Base-by-base conservation (phyloP, 2,113 vertebrate species). In the Actinemys pallida region DNA sequence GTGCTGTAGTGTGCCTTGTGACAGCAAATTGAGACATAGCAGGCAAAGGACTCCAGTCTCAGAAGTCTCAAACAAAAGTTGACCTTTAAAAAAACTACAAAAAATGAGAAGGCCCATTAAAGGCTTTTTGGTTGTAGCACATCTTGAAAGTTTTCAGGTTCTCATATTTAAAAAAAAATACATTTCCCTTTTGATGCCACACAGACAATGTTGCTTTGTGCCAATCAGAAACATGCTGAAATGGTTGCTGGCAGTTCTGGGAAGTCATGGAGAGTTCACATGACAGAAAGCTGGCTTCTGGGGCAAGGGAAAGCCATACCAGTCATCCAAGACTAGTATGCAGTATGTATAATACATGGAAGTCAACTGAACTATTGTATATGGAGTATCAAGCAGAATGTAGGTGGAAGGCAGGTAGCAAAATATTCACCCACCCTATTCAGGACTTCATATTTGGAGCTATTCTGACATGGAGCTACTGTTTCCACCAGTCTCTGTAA, bases 1-100 rank as follows among this genome's bases (percentile, higher is more conserved):
- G 39, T 89, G 79, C 80, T 90, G 84, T 65, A 83, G 84, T 94
- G 31, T 91, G 83, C 53, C 22, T 94, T 96, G 95, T 89, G 96
- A 97, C 95, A 96, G 95, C 97, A 97, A 97, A 96, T 54, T 83
- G 87, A 93, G 95, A 96, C 97, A 97, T 22, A 93, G 50, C 45
- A 31, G 75, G 81, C 82, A 29, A 90, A 81, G 65, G 42, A 87
- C 93, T 91, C 57, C 1, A 22, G 83, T 79, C 81, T 95, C 16
- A 2, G 94, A 91, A 4, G 42, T 92, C 54, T 94, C 75, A 69
- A 93, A 56, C 12, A 93, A 96, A 95, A 95, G 88, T 25, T 93
- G 95, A 45, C 56, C 49, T 75, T n/a, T 22, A 72, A 83, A 90
- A 96, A 96, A 89, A 93, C 84, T 50, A 59, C 83, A 47, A 24